Conservation (phyloP, 2,888 invertebrate genomes). For the Cetonia aurata region DNA sequence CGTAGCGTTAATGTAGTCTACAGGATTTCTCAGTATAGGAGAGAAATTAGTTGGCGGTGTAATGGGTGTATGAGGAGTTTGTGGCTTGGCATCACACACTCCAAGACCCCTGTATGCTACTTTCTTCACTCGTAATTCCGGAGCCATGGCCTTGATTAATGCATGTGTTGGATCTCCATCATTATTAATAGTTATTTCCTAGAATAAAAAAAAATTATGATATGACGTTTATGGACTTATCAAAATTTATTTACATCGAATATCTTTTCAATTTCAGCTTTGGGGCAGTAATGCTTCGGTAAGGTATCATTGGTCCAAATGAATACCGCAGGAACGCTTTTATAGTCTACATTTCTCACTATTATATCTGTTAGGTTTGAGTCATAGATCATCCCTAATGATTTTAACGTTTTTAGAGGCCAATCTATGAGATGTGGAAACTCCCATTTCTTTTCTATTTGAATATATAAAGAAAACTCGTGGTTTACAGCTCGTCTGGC, state of each 20-base stretch:
- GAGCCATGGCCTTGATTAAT: slow-evolving; percentile 74
- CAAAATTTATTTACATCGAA: slow-evolving; percentile 70
- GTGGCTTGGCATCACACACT: slow-evolving; percentile 72
- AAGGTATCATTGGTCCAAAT: slow-evolving; percentile 91
- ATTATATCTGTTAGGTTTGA: slow-evolving; percentile 75
- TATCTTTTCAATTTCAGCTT: slow-evolving; percentile 77
- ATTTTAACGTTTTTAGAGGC: slow-evolving; percentile 79
- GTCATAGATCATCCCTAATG: slow-evolving; percentile 71
- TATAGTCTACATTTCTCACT: slow-evolving; percentile 75
- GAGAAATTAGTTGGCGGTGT: slow-evolving; percentile 74
- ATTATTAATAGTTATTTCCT: slow-evolving; percentile 69
- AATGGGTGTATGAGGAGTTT: slow-evolving; percentile 68
- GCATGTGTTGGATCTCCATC: slow-evolving; percentile 73
- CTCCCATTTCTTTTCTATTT: slow-evolving; percentile 72
- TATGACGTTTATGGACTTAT: background rate
- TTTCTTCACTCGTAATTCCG: slow-evolving; percentile 75
- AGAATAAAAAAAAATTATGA: slow-evolving; percentile 49
- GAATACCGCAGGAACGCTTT: slow-evolving; percentile 74
- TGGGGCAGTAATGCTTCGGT: slow-evolving; percentile 83
- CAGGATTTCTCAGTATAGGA: slow-evolving; percentile 86
- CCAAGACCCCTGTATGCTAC: slow-evolving; percentile 78
- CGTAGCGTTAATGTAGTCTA: slow-evolving; percentile 85
- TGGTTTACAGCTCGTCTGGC: slow-evolving; percentile 84
- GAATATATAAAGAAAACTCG: slow-evolving; percentile 80
- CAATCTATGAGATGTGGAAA: slow-evolving; percentile 81